Conservation (phyloP, 2,113 vertebrate genomes). For the Lynx canadensis region DNA sequence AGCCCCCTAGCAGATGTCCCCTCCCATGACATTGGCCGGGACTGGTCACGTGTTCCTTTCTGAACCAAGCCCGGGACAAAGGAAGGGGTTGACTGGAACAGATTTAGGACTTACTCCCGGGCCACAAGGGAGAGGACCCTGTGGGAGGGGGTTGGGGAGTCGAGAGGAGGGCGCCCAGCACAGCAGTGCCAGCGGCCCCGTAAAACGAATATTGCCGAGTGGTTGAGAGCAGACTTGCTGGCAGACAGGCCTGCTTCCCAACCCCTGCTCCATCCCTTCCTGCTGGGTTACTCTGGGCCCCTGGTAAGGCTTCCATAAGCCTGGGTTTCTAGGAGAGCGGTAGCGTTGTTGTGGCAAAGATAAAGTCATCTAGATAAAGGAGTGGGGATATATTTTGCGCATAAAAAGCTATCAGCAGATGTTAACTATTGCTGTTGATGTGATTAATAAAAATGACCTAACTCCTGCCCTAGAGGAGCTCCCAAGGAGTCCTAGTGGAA, state of each 20-base stretch:
- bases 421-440: neutral
- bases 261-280: neutral
- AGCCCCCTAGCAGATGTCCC: neutral
- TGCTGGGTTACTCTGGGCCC: neutral
- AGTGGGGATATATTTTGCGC: neutral
- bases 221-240: neutral
- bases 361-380: neutral
- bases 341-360: neutral
- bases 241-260: neutral
- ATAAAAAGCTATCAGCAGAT: neutral
- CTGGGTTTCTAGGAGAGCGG: neutral
- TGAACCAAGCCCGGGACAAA: neutral
- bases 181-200: accelerated
- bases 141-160: accelerated
- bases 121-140: neutral
- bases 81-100: neutral
- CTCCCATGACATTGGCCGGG: neutral
- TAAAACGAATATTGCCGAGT: neutral
- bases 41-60: neutral
- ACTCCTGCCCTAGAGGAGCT: neutral
- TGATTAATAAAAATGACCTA: neutral
- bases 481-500: neutral
- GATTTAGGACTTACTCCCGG: neutral
- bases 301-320: neutral
- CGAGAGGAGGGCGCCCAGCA: accelerated